Evolutionary conservation across 37 sponge, comb jelly and placozoan species (phyloP).

Genomic region (Cliona cf. orientalis): DNA sequence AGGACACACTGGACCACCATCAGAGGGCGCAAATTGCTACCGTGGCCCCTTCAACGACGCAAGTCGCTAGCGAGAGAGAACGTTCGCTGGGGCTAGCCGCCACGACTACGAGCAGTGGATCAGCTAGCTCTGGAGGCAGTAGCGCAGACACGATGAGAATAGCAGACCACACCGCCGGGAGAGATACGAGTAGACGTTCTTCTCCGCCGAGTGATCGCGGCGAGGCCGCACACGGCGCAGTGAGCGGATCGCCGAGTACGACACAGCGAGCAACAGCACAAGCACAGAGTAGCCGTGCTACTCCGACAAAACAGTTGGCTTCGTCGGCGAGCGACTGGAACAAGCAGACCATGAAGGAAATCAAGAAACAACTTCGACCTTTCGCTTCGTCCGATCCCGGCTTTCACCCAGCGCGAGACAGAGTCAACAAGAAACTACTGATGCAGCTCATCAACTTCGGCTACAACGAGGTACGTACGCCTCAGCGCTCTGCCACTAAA

Average conservation of each 20-base stretch:
- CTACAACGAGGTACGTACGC: constrained; percentile 59
- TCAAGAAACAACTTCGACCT: constrained; percentile 41
- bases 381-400: constrained; percentile 57
- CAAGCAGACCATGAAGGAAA: constrained; percentile 36
- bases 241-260: constrained; percentile 26
- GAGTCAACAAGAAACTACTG: constrained; percentile 54
- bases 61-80: not conserved
- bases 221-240: not conserved
- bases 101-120: constrained; percentile 2
- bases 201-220: constrained; percentile 20
- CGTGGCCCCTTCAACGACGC: not conserved
- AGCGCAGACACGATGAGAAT: not conserved
- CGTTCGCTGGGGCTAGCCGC: not conserved
- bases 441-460: constrained; percentile 55
- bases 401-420: constrained; percentile 33
- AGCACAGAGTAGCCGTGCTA: too few relatives aligned
- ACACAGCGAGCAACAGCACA: constrained; percentile 19
- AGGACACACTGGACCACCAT: constrained; percentile 15
- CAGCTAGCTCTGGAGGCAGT: constrained; percentile 19
- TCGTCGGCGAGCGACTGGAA: constrained; percentile 33
- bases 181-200: not conserved
- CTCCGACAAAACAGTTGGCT: constrained; percentile 51
- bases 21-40: constrained; percentile 2
- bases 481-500: too few relatives aligned
- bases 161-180: too few relatives aligned